These are phyloP conservation scores for Pterocles gutturalis DNA, from an alignment of 2,113 vertebrate genomes.

Conservation along the genomic window DNA sequence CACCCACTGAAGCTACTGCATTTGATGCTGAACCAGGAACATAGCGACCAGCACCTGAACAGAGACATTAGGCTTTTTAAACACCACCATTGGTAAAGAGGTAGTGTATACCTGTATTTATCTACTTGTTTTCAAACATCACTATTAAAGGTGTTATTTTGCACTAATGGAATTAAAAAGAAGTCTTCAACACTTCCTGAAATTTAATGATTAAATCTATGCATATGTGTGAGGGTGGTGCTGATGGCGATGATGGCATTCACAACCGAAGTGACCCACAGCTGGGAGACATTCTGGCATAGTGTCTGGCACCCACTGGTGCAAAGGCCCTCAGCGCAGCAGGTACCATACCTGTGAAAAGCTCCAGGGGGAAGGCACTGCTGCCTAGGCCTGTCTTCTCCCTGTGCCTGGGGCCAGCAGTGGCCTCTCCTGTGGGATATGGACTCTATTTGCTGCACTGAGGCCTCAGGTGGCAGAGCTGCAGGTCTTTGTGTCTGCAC, in stretches of 20 bases:
- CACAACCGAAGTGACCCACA: background rate
- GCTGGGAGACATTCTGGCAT: background rate
- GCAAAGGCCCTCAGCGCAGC: background rate
- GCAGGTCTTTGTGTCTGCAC: background rate
- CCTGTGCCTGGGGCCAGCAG: background rate
- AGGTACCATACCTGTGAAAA: background rate
- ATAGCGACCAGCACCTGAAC: constrained; percentile 89
- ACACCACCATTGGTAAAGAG: background rate
- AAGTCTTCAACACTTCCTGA: background rate
- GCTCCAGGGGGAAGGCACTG: background rate
- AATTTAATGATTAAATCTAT: background rate
- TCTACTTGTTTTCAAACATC: background rate
- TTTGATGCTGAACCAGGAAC: constrained; percentile 84
- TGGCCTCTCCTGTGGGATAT: background rate
- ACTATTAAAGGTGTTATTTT: background rate
- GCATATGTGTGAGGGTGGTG: background rate
- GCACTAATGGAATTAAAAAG: background rate
- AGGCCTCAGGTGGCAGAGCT: background rate
- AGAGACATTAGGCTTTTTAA: background rate
- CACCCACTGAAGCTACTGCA: constrained; percentile 51
- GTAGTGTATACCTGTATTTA: background rate
- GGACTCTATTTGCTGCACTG: background rate
- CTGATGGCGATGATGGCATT: background rate
- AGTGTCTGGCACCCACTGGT: background rate
- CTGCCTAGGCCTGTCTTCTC: background rate